These are phyloP conservation scores for Caenorhabditis zanzibari DNA, from an alignment of 2,888 invertebrate species.

Conservation along the genomic window DNA sequence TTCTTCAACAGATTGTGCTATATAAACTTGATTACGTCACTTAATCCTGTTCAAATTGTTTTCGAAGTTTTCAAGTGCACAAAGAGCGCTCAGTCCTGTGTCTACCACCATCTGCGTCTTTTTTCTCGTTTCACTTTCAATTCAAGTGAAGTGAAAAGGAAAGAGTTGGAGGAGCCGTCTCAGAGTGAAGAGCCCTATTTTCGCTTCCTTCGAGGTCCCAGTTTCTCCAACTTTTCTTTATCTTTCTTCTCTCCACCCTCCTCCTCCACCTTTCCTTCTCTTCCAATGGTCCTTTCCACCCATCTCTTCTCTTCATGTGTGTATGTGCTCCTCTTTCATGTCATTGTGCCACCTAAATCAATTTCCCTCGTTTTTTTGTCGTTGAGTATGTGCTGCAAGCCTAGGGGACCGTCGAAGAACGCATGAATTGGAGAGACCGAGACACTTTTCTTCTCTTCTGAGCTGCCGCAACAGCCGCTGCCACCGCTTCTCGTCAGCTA, in stretches of 20 bases:
- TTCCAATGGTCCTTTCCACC: conserved; percentile 45
- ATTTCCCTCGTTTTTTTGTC: conserved; percentile 61
- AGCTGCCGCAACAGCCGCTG: conserved; percentile 46
- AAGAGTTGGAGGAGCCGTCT: conserved; percentile 56
- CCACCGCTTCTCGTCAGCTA: conserved; percentile 49
- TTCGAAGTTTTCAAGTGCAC: conserved; percentile 42
- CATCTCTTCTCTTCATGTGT: conserved; percentile 30
- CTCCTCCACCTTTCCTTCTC: conserved; percentile 50
- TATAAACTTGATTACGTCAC: conserved; percentile 34
- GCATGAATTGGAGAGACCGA: conserved; percentile 40
- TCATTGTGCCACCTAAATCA: conserved; percentile 62
- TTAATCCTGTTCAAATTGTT: conserved; percentile 24
- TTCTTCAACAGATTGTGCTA: conserved; percentile 29
- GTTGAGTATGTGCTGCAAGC: conserved; percentile 54
- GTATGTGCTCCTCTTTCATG: conserved; percentile 56
- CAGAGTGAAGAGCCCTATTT: conserved; percentile 47
- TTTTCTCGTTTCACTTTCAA: conserved; percentile 37
- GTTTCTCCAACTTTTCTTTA: conserved; percentile 44
- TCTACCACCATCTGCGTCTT: conserved; percentile 26
- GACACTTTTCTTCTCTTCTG: conserved; percentile 42
- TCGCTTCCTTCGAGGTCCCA: conserved; percentile 15
- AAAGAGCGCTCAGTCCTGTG: conserved; percentile 47
- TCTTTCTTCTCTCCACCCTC: conserved; percentile 26
- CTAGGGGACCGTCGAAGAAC: conserved; percentile 23
- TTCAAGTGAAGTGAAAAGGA: conserved; percentile 45